Percentiles rank a stretch among this genome's conserved stretches.
Evolutionary conservation across 1,140 invertebrate species (phyloP).

Genomic region (Drosophila orosa): DNA sequence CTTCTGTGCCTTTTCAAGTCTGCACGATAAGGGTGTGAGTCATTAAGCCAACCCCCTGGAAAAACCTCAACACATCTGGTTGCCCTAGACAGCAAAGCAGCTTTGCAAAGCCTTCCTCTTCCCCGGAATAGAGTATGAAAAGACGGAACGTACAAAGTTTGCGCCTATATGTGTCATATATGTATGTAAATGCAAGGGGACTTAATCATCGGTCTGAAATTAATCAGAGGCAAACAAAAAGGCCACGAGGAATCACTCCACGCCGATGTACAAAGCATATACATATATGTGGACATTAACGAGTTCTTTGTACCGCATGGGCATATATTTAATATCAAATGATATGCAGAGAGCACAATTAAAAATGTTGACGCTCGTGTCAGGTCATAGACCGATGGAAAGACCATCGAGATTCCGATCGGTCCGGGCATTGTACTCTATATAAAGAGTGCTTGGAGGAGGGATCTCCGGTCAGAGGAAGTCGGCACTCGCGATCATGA

Average conservation of each 20-base stretch:
- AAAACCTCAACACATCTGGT: constrained; percentile 18
- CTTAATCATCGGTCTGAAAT: constrained; percentile 57
- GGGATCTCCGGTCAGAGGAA: constrained; percentile 20
- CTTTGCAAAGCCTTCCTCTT: neutral
- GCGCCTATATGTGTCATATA: constrained; percentile 26
- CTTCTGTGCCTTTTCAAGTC: constrained; percentile 8
- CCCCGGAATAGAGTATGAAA: neutral
- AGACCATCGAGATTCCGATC: constrained; percentile 49
- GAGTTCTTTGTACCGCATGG: constrained; percentile 25
- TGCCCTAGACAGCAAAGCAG: constrained; percentile 33
- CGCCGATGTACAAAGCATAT: constrained; percentile 2
- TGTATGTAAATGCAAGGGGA: neutral
- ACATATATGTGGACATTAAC: constrained; percentile 8
- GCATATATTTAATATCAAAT: constrained; percentile 67
- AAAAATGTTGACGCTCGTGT: constrained; percentile 63
- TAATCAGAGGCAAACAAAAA: constrained; percentile 40
- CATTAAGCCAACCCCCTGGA: constrained; percentile 8
- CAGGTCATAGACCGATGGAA: constrained; percentile 55
- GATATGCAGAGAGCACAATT: constrained; percentile 71
- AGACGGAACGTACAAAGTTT: constrained; percentile 17
- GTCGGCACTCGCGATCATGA: constrained; percentile 40
- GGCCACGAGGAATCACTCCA: constrained; percentile 20
- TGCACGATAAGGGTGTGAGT: constrained; percentile 10
- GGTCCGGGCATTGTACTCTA: constrained; percentile 56
- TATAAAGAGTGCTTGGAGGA: neutral